Evolutionary conservation across 1,140 invertebrate species (phyloP).

Genomic region (Contarinia nasturtii): DNA sequence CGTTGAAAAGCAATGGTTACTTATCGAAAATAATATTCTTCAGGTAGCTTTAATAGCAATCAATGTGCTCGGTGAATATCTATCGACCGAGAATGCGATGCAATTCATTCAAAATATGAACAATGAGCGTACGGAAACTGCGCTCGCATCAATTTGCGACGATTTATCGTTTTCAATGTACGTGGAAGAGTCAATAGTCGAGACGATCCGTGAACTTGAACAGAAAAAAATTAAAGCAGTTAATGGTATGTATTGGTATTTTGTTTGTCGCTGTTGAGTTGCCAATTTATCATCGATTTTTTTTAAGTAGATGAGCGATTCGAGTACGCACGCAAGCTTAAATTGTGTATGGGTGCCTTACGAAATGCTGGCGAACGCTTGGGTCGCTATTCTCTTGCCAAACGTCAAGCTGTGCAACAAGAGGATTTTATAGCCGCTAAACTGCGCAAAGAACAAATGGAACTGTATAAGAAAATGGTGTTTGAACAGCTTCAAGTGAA

Average conservation of each 20-base stretch:
- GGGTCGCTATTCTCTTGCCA: slow-evolving; percentile 78
- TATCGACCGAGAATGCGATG: slow-evolving; percentile 7
- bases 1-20: no score
- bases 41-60: slow-evolving; percentile 55
- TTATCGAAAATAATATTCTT: slow-evolving; percentile 5
- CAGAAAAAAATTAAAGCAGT: slow-evolving; percentile 71
- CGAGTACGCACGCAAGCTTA: slow-evolving; percentile 79
- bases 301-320: slow-evolving; percentile 58
- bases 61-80: slow-evolving; percentile 54
- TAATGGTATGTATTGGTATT: slow-evolving; percentile 28
- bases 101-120: background rate
- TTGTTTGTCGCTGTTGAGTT: slow-evolving; percentile 6
- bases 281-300: background rate
- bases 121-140: slow-evolving; percentile 13
- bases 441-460: slow-evolving; percentile 73
- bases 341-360: slow-evolving; percentile 63
- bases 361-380: slow-evolving; percentile 70
- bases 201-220: slow-evolving; percentile 73
- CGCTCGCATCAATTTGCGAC: slow-evolving; percentile 67
- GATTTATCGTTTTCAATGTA: slow-evolving; percentile 96
- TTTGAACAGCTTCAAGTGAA: slow-evolving; percentile 49
- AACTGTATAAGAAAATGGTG: slow-evolving; percentile 47
- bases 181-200: slow-evolving; percentile 79
- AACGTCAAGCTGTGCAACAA: slow-evolving; percentile 70
- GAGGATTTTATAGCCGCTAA: slow-evolving; percentile 83